A percentile compares a stretch with the other conserved stretches of the same genome.
Conservation (phyloP, 2,113 vertebrate genomes). For the Anolis sagrei region DNA sequence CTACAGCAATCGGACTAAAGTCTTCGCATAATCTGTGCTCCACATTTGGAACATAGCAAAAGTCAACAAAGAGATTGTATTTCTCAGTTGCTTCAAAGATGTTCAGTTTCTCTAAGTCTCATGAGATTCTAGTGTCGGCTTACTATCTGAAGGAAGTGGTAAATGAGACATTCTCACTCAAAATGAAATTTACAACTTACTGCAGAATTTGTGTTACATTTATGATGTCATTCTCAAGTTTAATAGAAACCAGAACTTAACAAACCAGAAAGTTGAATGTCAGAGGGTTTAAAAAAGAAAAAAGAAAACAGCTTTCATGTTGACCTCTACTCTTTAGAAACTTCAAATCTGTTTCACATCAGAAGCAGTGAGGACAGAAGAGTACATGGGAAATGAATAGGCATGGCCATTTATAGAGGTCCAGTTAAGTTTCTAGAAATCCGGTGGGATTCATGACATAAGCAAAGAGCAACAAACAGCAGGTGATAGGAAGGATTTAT, state of each 20-base stretch:
- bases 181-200: constrained; percentile 44
- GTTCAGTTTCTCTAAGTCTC: constrained; percentile 27
- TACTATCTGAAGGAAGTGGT: constrained; percentile 23
- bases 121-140: constrained; percentile 12
- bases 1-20: not conserved
- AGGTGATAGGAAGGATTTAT: constrained; percentile 78
- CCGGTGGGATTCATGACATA: constrained; percentile 81
- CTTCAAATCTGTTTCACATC: constrained; percentile 83
- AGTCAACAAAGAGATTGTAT: constrained; percentile 8
- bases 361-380: constrained; percentile 72
- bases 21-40: constrained; percentile 3
- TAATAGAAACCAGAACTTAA: constrained; percentile 77
- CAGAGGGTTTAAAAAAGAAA: constrained; percentile 41
- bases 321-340: constrained; percentile 81
- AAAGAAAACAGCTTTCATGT: constrained; percentile 78
- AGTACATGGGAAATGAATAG: constrained; percentile 74
- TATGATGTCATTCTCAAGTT: constrained; percentile 58
- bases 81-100: constrained; percentile 17
- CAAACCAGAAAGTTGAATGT: constrained; percentile 66
- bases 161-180: constrained; percentile 42
- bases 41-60: not conserved
- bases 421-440: constrained; percentile 67
- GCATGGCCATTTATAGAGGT: constrained; percentile 54
- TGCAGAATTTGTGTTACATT: constrained; percentile 54
- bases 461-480: constrained; percentile 87